Percentiles rank a stretch among this genome's conserved stretches.
These are phyloP conservation scores for Epinotia demarniana DNA, from an alignment of 2,888 invertebrate genomes.

Conservation along the genomic window DNA sequence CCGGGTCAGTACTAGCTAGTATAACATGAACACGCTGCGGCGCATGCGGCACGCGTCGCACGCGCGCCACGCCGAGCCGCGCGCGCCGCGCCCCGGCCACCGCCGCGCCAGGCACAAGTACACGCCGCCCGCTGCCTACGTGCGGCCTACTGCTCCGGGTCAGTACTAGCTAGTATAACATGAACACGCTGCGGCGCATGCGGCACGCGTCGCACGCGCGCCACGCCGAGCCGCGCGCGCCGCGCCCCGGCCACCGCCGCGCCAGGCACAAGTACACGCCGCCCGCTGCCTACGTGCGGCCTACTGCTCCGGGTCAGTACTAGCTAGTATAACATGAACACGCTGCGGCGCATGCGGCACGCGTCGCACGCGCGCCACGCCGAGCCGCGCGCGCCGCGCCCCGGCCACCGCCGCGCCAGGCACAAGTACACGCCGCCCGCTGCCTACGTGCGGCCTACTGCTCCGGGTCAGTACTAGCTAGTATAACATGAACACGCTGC, in stretches of 20 bases:
- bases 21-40: too few relatives aligned
- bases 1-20: too few relatives aligned
- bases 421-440: conserved; percentile 47
- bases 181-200: conserved; percentile 41
- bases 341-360: conserved; percentile 38
- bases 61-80: too few relatives aligned
- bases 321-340: too few relatives aligned
- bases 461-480: background rate
- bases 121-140: too few relatives aligned
- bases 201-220: conserved; percentile 49
- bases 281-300: conserved; percentile 45
- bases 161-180: too few relatives aligned
- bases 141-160: too few relatives aligned
- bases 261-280: conserved; percentile 44
- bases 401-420: conserved; percentile 61
- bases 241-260: background rate
- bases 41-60: too few relatives aligned
- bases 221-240: conserved; percentile 55
- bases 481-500: conserved; percentile 90
- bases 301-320: background rate
- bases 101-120: too few relatives aligned
- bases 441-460: background rate
- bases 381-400: conserved; percentile 53
- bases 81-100: too few relatives aligned
- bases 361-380: too few relatives aligned